These are phyloP conservation scores for Caranx melampygus DNA, from an alignment of 2,113 vertebrate genomes.

Conservation along the genomic window DNA sequence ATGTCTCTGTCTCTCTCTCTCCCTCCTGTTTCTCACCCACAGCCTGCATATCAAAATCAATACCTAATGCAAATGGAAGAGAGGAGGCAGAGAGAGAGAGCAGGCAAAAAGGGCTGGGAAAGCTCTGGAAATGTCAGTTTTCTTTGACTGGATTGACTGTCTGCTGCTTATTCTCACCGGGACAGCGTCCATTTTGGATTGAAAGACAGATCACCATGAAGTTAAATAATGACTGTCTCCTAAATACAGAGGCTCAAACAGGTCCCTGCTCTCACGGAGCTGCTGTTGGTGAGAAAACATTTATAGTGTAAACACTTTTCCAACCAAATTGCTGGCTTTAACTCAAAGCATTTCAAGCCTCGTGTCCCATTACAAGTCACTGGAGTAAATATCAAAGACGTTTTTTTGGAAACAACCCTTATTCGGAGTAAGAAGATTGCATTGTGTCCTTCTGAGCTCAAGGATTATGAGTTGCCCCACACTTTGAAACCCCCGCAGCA, in stretches of 20 bases:
- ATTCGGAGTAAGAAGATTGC: slow-evolving; percentile 45
- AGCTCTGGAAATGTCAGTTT: slow-evolving; percentile 67
- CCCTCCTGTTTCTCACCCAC: slow-evolving; percentile 58
- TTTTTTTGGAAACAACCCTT: slow-evolving; percentile 30
- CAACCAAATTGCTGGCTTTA: slow-evolving; percentile 1
- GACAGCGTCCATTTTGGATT: slow-evolving; percentile 47
- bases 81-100: background rate
- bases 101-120: slow-evolving; percentile 31
- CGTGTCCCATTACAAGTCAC: background rate
- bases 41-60: slow-evolving; percentile 74
- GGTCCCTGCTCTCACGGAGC: background rate
- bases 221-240: background rate
- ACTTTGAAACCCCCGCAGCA: slow-evolving; percentile 28
- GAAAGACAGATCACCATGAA: background rate
- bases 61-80: slow-evolving; percentile 75
- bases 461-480: slow-evolving; percentile 51
- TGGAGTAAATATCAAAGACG: slow-evolving; percentile 12
- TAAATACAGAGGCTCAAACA: background rate
- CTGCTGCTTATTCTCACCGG: slow-evolving; percentile 2
- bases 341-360: background rate
- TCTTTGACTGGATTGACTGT: slow-evolving; percentile 36
- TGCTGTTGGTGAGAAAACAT: background rate
- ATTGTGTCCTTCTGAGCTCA: slow-evolving; percentile 28
- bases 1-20: slow-evolving; percentile 18
- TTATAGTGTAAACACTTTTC: background rate